Evolutionary conservation across 2,797 vertebrate genomes (phyloP).

Genomic region (Sebastolobus altivelis): DNA sequence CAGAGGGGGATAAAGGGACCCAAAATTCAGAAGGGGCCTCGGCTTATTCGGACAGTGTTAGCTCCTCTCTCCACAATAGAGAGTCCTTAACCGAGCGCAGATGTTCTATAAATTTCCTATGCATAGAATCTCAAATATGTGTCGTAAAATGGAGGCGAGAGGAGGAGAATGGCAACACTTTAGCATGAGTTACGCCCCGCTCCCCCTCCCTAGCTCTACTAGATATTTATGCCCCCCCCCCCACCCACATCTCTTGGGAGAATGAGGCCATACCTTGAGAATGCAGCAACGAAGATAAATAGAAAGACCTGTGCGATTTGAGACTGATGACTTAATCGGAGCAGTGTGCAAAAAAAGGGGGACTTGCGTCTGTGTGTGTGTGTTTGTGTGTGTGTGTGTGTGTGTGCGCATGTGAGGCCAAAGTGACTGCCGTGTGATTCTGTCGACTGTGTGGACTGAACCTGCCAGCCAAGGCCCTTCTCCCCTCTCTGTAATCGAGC

Average conservation of each 20-base stretch:
- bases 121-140: slow-evolving; percentile 54
- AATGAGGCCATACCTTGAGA: slow-evolving; percentile 61
- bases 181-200: slow-evolving; percentile 44
- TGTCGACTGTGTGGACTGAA: slow-evolving; percentile 42
- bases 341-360: not conserved
- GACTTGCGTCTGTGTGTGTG: not conserved
- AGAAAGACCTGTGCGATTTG: slow-evolving; percentile 46
- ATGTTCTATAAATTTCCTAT: slow-evolving; percentile 62
- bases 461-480: slow-evolving; percentile 51
- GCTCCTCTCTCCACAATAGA: slow-evolving; percentile 37
- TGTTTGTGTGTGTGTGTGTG: not conserved
- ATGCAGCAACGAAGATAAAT: slow-evolving; percentile 60
- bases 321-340: slow-evolving; percentile 31
- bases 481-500: slow-evolving; percentile 62
- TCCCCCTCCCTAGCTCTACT: not conserved
- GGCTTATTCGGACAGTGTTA: slow-evolving; percentile 24
- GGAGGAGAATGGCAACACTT: slow-evolving; percentile 47
- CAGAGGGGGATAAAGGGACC: slow-evolving; percentile 2
- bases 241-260: slow-evolving; percentile 44
- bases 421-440: slow-evolving; percentile 34
- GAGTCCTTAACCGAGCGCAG: slow-evolving; percentile 53
- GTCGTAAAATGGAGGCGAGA: slow-evolving; percentile 60
- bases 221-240: slow-evolving; percentile 38
- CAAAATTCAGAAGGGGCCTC: slow-evolving; percentile 18
- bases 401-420: not conserved